phyloP scores from a whole-genome alignment of 2,797 vertebrate genomes.

The Lindbergichthys nudifrons region DNA sequence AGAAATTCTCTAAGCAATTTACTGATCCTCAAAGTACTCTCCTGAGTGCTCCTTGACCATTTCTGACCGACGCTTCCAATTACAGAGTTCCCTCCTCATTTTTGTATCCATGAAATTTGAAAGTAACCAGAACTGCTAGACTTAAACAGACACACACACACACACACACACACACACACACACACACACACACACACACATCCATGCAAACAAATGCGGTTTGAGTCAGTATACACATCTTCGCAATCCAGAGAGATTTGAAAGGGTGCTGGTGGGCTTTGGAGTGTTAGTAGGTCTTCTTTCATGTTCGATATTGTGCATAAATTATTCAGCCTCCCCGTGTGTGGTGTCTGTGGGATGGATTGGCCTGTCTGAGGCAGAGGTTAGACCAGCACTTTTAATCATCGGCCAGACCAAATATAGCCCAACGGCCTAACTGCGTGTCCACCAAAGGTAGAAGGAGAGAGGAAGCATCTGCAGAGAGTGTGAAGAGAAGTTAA shows the following conservation, averaged over 20 bases:
- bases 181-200: conserved; percentile 17
- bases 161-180: background rate
- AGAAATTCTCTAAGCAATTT: conserved; percentile 78
- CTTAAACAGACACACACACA: conserved; percentile 26
- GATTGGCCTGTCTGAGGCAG: conserved; percentile 87
- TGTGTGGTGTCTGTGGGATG: conserved; percentile 85
- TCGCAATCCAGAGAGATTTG: conserved; percentile 64
- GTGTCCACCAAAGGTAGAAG: conserved; percentile 59
- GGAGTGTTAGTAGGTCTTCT: conserved; percentile 83
- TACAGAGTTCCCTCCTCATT: conserved; percentile 66
- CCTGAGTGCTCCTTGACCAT: conserved; percentile 77
- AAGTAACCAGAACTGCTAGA: conserved; percentile 59
- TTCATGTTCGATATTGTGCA: conserved; percentile 89
- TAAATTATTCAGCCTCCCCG: conserved; percentile 87
- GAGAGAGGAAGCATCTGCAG: conserved; percentile 37
- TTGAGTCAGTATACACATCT: conserved; percentile 58
- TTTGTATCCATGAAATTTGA: conserved; percentile 67
- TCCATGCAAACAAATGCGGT: conserved; percentile 56
- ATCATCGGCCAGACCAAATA: conserved; percentile 86
- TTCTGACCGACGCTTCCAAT: conserved; percentile 76
- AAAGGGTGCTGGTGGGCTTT: conserved; percentile 70
- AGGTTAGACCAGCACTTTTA: conserved; percentile 87
- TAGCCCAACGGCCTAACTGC: conserved; percentile 76
- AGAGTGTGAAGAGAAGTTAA: conserved; percentile 24
- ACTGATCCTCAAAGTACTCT: conserved; percentile 74